phyloP scores from a whole-genome alignment of 2,113 vertebrate genomes.

The Boulengeromyrus knoepffleri region DNA sequence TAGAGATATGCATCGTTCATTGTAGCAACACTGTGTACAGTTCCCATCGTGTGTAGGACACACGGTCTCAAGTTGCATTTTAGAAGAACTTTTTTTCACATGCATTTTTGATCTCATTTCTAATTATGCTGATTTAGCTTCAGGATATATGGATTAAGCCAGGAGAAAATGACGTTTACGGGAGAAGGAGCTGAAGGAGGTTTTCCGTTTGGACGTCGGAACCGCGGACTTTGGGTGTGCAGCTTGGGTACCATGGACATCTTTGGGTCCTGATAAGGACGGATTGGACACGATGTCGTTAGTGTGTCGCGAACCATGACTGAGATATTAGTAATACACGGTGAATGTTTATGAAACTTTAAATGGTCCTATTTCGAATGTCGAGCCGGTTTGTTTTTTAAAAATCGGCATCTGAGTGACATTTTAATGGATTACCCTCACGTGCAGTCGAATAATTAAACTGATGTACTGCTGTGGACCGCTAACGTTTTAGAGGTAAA shows the following conservation, averaged over 20 bases:
- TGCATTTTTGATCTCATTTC: not conserved
- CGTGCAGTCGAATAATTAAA: not conserved
- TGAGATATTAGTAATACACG: not conserved
- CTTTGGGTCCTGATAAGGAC: not conserved
- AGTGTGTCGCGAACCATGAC: not conserved
- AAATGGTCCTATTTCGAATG: not conserved
- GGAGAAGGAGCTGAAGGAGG: not conserved
- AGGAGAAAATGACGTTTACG: not conserved
- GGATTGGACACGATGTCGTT: not conserved
- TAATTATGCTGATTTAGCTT: not conserved
- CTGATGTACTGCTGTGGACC: not conserved
- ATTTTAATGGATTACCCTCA: not conserved
- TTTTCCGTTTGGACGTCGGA: not conserved
- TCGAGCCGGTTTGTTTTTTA: not conserved
- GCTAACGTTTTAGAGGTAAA: not conserved
- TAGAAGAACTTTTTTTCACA: not conserved
- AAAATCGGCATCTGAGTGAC: not conserved
- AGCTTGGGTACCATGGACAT: not conserved
- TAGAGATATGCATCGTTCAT: not conserved
- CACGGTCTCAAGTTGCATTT: not conserved
- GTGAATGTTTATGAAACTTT: not conserved
- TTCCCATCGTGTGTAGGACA: not conserved
- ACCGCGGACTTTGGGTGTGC: not conserved
- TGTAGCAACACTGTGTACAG: not conserved
- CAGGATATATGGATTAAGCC: not conserved